Evolutionary conservation across 1,140 invertebrate genomes (phyloP).

Genomic region (Phenacoccus solenopsis): DNA sequence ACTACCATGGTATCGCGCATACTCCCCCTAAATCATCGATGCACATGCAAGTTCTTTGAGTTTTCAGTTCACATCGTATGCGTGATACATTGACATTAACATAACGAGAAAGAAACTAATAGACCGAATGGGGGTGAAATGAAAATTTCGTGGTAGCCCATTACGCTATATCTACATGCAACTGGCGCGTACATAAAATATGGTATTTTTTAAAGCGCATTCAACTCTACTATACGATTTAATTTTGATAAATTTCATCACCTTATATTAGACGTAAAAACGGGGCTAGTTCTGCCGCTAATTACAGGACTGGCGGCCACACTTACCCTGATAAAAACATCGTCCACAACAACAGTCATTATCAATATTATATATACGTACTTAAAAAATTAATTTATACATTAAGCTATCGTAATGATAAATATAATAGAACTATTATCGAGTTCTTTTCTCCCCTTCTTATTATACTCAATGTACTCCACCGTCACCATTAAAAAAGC

Average conservation of each 20-base stretch:
- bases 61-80: no score
- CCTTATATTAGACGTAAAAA: conserved; percentile 25
- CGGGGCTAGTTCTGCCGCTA: conserved; percentile 28
- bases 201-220: neutral
- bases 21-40: no score
- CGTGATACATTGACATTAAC: no score
- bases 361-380: no score
- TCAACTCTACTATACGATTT: neutral
- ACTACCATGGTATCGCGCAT: no score
- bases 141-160: neutral
- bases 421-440: neutral
- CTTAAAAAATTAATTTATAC: no score
- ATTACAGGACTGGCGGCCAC: conserved; percentile 22
- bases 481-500: no score
- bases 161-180: neutral
- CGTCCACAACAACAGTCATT: neutral
- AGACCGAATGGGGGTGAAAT: no score
- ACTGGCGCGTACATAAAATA: neutral
- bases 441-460: neutral
- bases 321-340: conserved; percentile 22
- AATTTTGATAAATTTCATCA: conserved; percentile 19
- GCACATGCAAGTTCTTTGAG: no score
- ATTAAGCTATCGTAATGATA: no score
- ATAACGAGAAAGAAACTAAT: no score
- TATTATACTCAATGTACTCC: no score